These are phyloP conservation scores for Leucopsar rothschildi DNA, from an alignment of 2,113 vertebrate genomes.

Conservation along the genomic window DNA sequence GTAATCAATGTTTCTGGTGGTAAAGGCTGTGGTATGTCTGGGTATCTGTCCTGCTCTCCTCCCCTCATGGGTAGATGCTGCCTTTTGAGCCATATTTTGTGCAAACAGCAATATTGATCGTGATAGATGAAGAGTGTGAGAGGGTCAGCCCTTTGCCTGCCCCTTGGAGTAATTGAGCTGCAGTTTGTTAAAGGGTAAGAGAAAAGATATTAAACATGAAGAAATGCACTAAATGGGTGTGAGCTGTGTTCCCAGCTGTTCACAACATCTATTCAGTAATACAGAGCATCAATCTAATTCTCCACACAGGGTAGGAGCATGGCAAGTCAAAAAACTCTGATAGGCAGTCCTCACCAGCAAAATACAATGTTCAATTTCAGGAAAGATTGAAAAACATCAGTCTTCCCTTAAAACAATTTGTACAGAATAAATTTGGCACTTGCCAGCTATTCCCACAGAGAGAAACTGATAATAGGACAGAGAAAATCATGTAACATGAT, in stretches of 20 bases:
- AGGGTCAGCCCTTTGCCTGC: conserved; percentile 26
- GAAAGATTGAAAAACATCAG: conserved; percentile 73
- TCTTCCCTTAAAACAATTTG: conserved; percentile 74
- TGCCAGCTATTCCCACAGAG: conserved; percentile 52
- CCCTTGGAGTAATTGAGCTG: conserved; percentile 36
- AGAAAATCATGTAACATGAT: conserved; percentile 28
- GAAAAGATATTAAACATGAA: conserved; percentile 56
- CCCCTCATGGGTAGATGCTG: accelerated
- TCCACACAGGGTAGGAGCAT: conserved; percentile 13
- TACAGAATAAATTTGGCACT: conserved; percentile 68
- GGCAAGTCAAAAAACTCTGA: conserved; percentile 42
- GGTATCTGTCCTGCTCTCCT: background rate
- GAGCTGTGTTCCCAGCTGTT: conserved; percentile 49
- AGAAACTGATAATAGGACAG: conserved; percentile 43
- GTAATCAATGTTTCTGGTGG: background rate
- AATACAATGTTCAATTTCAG: conserved; percentile 64
- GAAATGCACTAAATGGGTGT: conserved; percentile 34
- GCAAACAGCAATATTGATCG: background rate
- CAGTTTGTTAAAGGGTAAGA: conserved; percentile 36
- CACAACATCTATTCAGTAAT: conserved; percentile 53
- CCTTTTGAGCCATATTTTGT: background rate
- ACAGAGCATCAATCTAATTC: conserved; percentile 62
- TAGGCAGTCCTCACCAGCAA: conserved; percentile 43
- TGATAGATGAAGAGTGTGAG: background rate
- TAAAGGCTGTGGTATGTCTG: background rate